These are phyloP conservation scores for Lethenteron reissneri DNA, from an alignment of 2,113 vertebrate species.

Conservation along the genomic window DNA sequence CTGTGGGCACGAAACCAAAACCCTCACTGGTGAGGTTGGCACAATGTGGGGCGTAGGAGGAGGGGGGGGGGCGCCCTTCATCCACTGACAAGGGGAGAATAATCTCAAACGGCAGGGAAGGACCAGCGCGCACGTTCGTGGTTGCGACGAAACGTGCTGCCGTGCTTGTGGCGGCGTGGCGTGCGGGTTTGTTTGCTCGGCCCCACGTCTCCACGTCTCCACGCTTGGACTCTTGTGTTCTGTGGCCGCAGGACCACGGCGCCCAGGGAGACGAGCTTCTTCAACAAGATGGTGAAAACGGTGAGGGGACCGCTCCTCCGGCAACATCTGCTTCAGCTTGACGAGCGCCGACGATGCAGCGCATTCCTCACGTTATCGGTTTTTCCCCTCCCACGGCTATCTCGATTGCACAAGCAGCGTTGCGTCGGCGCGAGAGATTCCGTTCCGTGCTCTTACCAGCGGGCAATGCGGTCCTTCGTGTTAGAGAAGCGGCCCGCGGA, in stretches of 20 bases:
- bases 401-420: too few species aligned
- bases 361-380: too few species aligned
- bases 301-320: constrained; percentile 25
- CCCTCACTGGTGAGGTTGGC: too few species aligned
- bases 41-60: too few species aligned
- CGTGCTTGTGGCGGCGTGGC: constrained; percentile 20
- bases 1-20: too few species aligned
- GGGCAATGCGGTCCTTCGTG: too few species aligned
- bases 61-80: too few species aligned
- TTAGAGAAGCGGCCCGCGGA: too few species aligned
- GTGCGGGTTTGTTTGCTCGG: constrained; percentile 46
- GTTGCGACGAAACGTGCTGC: constrained; percentile 8
- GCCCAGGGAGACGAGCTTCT: constrained; percentile 58
- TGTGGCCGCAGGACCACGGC: constrained; percentile 29
- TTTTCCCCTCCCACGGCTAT: too few species aligned
- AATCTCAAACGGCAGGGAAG: constrained; percentile 12
- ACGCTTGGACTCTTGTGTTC: constrained; percentile 7
- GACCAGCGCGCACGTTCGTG: constrained; percentile 9
- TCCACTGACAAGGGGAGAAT: background rate
- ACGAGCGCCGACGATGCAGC: background rate
- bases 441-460: too few species aligned
- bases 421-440: too few species aligned
- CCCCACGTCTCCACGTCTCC: constrained; percentile 15
- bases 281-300: constrained; percentile 98
- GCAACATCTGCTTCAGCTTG: background rate